Conservation (phyloP, 1,140 invertebrate species). For the Drosophila kanapiae region DNA sequence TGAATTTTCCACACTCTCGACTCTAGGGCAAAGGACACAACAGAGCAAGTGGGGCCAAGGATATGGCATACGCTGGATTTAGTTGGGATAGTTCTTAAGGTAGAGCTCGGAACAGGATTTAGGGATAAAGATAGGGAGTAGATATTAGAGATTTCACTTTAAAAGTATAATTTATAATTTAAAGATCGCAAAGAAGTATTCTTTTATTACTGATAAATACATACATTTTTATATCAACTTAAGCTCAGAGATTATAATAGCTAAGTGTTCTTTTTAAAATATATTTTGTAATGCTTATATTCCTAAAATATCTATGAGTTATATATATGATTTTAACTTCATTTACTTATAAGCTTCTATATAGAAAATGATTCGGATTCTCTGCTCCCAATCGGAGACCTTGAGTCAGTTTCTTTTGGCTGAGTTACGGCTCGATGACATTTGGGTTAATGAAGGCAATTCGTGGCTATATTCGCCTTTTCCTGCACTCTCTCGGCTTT, state of each 20-base stretch:
- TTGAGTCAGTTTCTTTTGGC: constrained; percentile 3
- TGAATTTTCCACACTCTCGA: constrained; percentile 77
- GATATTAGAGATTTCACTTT: too few relatives aligned
- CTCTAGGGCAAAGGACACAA: constrained; percentile 16
- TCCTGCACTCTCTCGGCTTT: not conserved
- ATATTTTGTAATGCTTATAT: too few relatives aligned
- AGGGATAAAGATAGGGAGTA: too few relatives aligned
- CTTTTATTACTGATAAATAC: too few relatives aligned
- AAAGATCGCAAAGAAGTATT: too few relatives aligned
- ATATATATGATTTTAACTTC: too few relatives aligned
- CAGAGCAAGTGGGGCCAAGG: not conserved
- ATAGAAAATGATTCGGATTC: not conserved
- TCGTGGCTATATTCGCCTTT: not conserved
- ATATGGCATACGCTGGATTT: not conserved
- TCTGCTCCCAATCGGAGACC: not conserved
- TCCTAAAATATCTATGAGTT: too few relatives aligned
- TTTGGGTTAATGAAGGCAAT: constrained; percentile 47
- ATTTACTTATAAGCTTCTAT: too few relatives aligned
- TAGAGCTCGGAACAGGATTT: not conserved
- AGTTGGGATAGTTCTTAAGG: constrained; percentile 8
- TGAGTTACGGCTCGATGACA: not conserved
- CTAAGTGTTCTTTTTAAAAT: too few relatives aligned
- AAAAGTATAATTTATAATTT: too few relatives aligned
- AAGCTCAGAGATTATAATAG: too few relatives aligned
- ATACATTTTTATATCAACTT: too few relatives aligned